Evolutionary conservation across 2,113 vertebrate species (phyloP), one percentile per base, ranked within the genome.

Genomic region (Ursus arctos): DNA sequence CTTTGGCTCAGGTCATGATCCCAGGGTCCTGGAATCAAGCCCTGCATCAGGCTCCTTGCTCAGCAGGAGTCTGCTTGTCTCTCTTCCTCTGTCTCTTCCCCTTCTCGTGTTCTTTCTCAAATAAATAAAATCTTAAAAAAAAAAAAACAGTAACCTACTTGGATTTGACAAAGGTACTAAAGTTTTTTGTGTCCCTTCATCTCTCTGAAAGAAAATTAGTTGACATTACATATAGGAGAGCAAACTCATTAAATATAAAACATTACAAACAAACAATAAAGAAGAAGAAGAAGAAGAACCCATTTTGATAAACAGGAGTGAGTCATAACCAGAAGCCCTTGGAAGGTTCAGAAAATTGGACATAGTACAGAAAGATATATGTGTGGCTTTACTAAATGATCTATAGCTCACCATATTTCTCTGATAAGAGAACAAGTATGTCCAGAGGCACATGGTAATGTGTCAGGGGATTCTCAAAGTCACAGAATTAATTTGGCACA

Each of bases 121-220:
- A 31, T 63, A 63, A 65, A 65, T 31, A 33, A 31, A 65, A 65
- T 65, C 28, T 65, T 65, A 19, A 57, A 57, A 57, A 31, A 65
- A 65, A 33, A 65, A 65, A 14, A 15, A 31, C 31, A 96, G 88
- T 71, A 94, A 91, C 40, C n/a, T 85, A 53, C 26, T 51, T 97
- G 67, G 49, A 79, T 55, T 80, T 91, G 87, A 31, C 40, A 91
- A 82, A 91, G 7, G 11, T 55, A 49, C 80, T 69, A 49, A 92
- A 79, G 72, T 88, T 77, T 82, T 77, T 55, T 96, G 47, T 91
- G 53, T 91, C 57, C 55, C 28, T 81, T 88, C 43, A 85, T 40
- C 28, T 91, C 49, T 24, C 49, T 86, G 31, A 88, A 92, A 67
- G 43, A 94, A 84, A 96, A 88, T 69, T 76, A 59, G 53, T 71